A percentile compares a stretch with the other conserved stretches of the same genome.
phyloP scores from a whole-genome alignment of 2,888 invertebrate genomes.

The Mechanitis mazaeus region DNA sequence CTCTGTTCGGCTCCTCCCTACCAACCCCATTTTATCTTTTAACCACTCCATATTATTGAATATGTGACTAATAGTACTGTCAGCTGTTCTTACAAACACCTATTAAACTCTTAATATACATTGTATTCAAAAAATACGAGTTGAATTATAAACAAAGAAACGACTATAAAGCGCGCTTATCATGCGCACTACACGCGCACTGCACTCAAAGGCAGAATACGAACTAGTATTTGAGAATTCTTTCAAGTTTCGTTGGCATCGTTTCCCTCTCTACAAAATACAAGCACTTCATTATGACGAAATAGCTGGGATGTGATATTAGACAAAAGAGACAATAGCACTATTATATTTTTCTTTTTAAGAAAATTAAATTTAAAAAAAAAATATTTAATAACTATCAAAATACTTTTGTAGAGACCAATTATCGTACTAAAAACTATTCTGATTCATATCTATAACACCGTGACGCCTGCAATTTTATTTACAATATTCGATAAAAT shows the following conservation, averaged over 20 bases:
- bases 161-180: conserved; percentile 17
- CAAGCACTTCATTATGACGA: conserved; percentile 17
- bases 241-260: conserved; percentile 31
- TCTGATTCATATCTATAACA: background rate
- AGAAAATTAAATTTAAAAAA: too few species aligned
- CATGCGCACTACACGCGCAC: conserved; percentile 22
- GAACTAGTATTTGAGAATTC: conserved; percentile 29
- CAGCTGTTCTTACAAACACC: conserved; percentile 14
- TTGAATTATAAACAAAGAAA: conserved; percentile 37
- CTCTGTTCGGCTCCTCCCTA: conserved; percentile 33
- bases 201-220: conserved; percentile 10
- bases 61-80: conserved; percentile 14
- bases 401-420: too few species aligned
- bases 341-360: too few species aligned
- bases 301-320: conserved; percentile 8
- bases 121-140: background rate
- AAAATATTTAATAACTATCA: too few species aligned
- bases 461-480: background rate
- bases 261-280: conserved; percentile 29
- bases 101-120: conserved; percentile 7
- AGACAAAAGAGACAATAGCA: conserved; percentile 6
- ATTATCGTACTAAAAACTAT: too few species aligned
- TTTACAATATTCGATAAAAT: background rate
- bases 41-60: conserved; percentile 48
- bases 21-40: conserved; percentile 35